Evolutionary conservation across 1,140 invertebrate species (phyloP).

Genomic region (Eriosoma lanigerum): DNA sequence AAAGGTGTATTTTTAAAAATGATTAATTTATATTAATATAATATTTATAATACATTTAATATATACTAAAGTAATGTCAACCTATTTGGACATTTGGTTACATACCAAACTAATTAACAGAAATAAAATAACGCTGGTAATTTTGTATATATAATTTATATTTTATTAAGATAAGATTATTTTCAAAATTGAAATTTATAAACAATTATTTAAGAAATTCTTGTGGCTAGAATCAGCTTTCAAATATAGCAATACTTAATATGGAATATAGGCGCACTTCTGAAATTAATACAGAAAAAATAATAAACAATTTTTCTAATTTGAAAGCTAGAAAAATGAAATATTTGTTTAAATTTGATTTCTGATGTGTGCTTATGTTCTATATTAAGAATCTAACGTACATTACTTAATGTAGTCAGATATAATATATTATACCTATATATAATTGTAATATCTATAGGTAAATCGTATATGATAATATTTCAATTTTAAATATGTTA

Average conservation of each 20-base stretch:
- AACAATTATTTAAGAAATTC: slow-evolving; percentile 57
- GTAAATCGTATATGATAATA: neutral
- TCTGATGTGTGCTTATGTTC: too few species aligned
- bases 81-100: too few species aligned
- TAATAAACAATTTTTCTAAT: neutral
- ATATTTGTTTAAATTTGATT: neutral
- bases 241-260: slow-evolving; percentile 39
- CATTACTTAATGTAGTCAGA: neutral
- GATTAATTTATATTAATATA: too few species aligned
- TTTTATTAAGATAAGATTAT: too few species aligned
- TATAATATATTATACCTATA: neutral
- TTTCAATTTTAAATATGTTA: neutral
- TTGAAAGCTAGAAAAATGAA: neutral
- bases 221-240: slow-evolving; percentile 55
- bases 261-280: slow-evolving; percentile 47
- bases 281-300: neutral
- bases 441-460: neutral
- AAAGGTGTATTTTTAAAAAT: too few species aligned
- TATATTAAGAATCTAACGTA: neutral
- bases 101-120: too few species aligned
- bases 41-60: too few species aligned
- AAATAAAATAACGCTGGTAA: too few species aligned
- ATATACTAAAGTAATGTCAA: too few species aligned
- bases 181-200: slow-evolving; percentile 57
- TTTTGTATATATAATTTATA: too few species aligned